A percentile compares a stretch with the other conserved stretches of the same genome.
Conservation (phyloP, 2,113 vertebrate genomes). For the Oncorhynchus kisutch region DNA sequence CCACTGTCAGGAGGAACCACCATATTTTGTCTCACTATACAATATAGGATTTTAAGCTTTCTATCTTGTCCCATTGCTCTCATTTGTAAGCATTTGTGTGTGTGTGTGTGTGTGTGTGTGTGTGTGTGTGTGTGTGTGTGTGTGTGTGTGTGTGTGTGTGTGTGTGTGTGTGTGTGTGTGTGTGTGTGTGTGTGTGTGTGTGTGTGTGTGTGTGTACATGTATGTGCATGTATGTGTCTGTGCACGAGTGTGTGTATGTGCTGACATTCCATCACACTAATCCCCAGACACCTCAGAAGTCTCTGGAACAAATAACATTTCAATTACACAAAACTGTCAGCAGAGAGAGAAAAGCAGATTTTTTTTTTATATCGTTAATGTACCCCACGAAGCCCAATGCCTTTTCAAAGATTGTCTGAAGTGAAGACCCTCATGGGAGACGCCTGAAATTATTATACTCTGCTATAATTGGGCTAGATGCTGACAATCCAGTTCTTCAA, state of each 20-base stretch:
- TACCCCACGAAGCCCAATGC: no score
- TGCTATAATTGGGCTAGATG: no score
- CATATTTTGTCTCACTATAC: no score
- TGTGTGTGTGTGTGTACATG: not conserved
- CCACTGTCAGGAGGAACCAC: not conserved
- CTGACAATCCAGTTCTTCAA: no score
- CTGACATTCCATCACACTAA: constrained; percentile 20
- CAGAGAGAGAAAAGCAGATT: not conserved
- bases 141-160: not conserved
- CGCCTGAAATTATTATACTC: no score
- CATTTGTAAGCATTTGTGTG: not conserved
- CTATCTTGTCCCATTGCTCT: no score
- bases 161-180: constrained; percentile 9
- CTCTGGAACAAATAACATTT: constrained; percentile 37
- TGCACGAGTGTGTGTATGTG: constrained; percentile 14
- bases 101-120: constrained; percentile 4
- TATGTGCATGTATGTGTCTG: not conserved
- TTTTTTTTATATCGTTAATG: not conserved
- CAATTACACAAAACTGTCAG: constrained; percentile 34
- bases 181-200: constrained; percentile 9
- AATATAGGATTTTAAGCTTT: no score
- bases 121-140: not conserved
- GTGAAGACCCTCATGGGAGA: no score
- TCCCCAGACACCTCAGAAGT: constrained; percentile 27
- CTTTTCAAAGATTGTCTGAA: no score